phyloP scores from a whole-genome alignment of 2,797 vertebrate species.

The Emydoidea blandingii region DNA sequence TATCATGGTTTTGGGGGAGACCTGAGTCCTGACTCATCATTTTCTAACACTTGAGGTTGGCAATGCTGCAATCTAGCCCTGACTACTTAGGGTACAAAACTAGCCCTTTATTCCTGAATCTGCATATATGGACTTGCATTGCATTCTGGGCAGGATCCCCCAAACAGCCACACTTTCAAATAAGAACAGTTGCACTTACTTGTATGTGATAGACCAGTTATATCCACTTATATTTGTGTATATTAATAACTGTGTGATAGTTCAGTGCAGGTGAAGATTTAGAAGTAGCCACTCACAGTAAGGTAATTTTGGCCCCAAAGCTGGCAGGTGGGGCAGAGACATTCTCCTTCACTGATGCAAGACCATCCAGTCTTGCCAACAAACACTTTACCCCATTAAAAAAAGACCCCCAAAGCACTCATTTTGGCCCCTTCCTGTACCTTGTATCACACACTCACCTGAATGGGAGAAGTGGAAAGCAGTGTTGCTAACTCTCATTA shows the following conservation, averaged over 20 bases:
- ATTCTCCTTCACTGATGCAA: constrained; percentile 31
- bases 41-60: neutral
- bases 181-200: neutral
- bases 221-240: neutral
- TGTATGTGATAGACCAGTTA: neutral
- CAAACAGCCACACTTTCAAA: neutral
- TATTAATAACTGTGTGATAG: neutral
- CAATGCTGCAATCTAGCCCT: neutral
- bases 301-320: constrained; percentile 45
- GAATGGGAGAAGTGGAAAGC: constrained; percentile 34
- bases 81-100: neutral
- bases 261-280: neutral
- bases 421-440: constrained; percentile 45
- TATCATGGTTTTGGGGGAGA: neutral
- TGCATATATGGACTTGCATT: neutral
- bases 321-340: constrained; percentile 11
- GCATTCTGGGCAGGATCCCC: neutral
- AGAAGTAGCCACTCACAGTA: constrained; percentile 27
- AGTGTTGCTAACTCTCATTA: constrained; percentile 26
- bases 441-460: neutral
- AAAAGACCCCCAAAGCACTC: constrained; percentile 42
- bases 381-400: constrained; percentile 34
- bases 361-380: constrained; percentile 1
- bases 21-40: neutral
- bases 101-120: fast-evolving